Percentiles rank a stretch among this genome's conserved stretches.
Conservation (phyloP, 2,797 vertebrate genomes). For the Alca torda region DNA sequence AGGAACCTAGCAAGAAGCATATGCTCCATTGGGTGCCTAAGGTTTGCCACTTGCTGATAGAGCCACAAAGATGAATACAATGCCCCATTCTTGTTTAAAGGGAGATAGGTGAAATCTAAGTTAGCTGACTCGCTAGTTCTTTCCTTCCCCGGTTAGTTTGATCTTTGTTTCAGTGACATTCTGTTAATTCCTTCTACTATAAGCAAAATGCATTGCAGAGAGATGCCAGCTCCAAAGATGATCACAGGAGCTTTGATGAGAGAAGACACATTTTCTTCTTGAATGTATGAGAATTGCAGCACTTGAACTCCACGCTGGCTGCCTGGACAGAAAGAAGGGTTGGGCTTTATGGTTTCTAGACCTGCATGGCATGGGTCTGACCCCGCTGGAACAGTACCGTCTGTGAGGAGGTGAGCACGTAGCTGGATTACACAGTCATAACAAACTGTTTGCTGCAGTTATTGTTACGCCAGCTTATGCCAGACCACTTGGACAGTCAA, state of each 20-base stretch:
- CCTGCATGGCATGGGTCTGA: not conserved
- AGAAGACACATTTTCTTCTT: not conserved
- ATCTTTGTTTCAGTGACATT: not conserved
- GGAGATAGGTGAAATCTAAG: not conserved
- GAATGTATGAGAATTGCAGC: not conserved
- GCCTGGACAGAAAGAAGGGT: not conserved
- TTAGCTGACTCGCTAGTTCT: not conserved
- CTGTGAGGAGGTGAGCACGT: not conserved
- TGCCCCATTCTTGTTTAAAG: not conserved
- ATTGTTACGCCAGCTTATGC: not conserved
- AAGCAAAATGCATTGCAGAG: not conserved
- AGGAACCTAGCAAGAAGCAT: not conserved
- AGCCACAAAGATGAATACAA: not conserved
- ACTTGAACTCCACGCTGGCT: not conserved
- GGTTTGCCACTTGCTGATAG: not conserved
- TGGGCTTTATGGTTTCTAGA: not conserved
- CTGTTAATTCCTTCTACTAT: not conserved
- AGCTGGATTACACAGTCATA: not conserved
- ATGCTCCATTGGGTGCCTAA: not conserved
- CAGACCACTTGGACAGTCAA: not conserved
- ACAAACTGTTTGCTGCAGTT: not conserved
- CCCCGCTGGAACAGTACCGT: fast-evolving
- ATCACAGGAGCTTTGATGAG: not conserved
- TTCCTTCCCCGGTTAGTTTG: not conserved
- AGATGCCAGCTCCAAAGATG: not conserved